Base-by-base conservation (phyloP, 1,140 invertebrate species). In the Drosophila jambulina region DNA sequence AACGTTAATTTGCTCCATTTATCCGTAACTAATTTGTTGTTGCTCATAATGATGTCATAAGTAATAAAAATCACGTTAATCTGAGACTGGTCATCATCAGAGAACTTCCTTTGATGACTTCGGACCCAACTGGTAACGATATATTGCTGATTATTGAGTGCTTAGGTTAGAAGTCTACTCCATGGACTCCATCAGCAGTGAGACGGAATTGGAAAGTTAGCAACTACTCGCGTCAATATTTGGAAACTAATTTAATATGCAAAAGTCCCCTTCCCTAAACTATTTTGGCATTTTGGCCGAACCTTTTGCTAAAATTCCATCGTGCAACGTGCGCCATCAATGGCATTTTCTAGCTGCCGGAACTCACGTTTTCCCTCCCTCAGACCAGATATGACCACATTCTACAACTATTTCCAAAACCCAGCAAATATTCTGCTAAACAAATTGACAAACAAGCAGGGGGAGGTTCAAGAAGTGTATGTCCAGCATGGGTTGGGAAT, bases 391-490 rank as follows among this genome's bases (percentile, higher is more conserved):
- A 36, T 19, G 54, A 27, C 25, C 42, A 21, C 25, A 46, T 43
- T 56, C 60, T 46, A 23, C 42, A 74, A 62, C 49, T 60, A 58
- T 57, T 61, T 59, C 48, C 61, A 34, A 45, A 69, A 19, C 62
- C 70, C 38, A 59, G 38, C 59, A 82, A 82, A 78, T 77, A 72
- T 78, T 82, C 71, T 60, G 46, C 46, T 48, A 61, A 78, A 57
- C 68, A 64, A 82, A 74, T 74, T 69, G 80, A 61, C 62, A 72
- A 62, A 51, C 75, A 43, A 67, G 53, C 48, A 9, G 43, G 38
- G 38, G 60, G 10, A 40, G 27, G 53, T 64, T 23, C n/a, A 29
- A 32, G 36, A 59, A 63, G 29, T 27, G 21, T 15, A 46, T 23
- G 21, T 23, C 21, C 21, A 2, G n/a, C 60, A 19, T 8, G 21